phyloP scores from a whole-genome alignment of 2,113 vertebrate species.

The Nerophis lumbriciformis region DNA sequence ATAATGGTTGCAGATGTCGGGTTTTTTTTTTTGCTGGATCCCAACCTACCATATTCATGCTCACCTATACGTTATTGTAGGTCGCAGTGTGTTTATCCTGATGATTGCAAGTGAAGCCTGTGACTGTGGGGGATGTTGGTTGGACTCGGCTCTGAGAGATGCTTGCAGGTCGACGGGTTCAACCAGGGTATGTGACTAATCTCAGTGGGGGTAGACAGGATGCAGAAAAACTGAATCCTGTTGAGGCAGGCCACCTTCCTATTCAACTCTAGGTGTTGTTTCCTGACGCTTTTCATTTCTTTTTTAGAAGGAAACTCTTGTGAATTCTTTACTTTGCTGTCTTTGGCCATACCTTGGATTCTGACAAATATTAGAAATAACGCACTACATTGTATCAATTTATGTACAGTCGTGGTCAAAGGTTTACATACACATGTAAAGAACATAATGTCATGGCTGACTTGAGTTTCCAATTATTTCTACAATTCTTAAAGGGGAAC shows the following conservation, averaged over 20 bases:
- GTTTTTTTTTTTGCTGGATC: slow-evolving; percentile 6
- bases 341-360: background rate
- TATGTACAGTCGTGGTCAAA: no score
- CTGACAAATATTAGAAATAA: no score
- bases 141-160: slow-evolving; percentile 41
- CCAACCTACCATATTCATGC: background rate
- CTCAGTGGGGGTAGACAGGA: slow-evolving; percentile 55
- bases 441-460: no score
- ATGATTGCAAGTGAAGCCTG: slow-evolving; percentile 7
- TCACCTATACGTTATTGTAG: background rate
- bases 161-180: slow-evolving; percentile 51
- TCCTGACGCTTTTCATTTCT: slow-evolving; percentile 8
- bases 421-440: no score
- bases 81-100: background rate
- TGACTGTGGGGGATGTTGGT: slow-evolving; percentile 21
- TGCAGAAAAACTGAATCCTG: slow-evolving; percentile 50
- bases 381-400: no score
- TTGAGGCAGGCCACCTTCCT: slow-evolving; percentile 52
- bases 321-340: background rate
- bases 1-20: slow-evolving; percentile 17
- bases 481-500: no score
- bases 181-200: slow-evolving; percentile 41
- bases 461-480: no score
- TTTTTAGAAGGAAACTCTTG: background rate
- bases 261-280: slow-evolving; percentile 48